Conservation (phyloP, 2,888 invertebrate genomes). For the Athetis lepigone region DNA sequence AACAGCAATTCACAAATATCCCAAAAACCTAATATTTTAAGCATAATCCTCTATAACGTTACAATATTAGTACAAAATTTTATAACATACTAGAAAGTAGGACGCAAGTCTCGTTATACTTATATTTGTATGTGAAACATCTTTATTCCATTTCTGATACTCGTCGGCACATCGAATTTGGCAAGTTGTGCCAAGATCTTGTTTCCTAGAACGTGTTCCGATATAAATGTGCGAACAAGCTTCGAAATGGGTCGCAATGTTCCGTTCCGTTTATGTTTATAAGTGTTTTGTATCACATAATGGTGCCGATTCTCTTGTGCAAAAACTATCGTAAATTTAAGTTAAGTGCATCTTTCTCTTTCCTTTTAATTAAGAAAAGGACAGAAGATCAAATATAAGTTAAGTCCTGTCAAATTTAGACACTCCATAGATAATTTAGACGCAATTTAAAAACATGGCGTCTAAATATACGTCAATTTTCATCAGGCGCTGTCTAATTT, state of each 20-base stretch:
- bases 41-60: no score
- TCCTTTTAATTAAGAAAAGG: no score
- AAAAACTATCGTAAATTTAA: no score
- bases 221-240: slow-evolving; percentile 18
- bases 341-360: no score
- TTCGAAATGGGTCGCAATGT: slow-evolving; percentile 8
- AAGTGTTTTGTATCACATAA: slow-evolving; percentile 6
- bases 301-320: background rate
- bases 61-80: background rate
- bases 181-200: slow-evolving; percentile 36
- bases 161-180: slow-evolving; percentile 2
- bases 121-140: slow-evolving; percentile 13
- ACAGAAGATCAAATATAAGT: no score
- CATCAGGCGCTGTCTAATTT: no score
- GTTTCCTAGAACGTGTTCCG: slow-evolving; percentile 15
- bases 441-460: no score
- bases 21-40: no score
- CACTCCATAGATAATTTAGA: no score
- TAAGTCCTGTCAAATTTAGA: no score
- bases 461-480: no score
- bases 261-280: background rate
- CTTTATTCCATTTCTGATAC: slow-evolving; percentile 30
- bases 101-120: slow-evolving; percentile 3
- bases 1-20: no score
- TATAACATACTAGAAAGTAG: background rate